phyloP scores from a whole-genome alignment of 2,113 vertebrate species.

The Psittacula cyanocephala region DNA sequence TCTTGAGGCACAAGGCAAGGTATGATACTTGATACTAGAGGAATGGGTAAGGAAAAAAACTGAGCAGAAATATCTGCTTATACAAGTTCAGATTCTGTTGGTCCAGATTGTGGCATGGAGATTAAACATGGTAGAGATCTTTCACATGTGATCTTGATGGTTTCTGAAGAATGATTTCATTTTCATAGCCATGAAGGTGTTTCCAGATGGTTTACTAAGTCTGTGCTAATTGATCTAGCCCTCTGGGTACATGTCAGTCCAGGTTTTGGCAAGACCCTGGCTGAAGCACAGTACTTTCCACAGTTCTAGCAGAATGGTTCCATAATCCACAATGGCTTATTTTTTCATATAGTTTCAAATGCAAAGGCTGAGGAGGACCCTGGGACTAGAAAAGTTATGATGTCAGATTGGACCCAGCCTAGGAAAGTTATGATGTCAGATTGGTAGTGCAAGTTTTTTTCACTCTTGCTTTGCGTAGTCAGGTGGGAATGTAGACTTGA shows the following conservation, averaged over 20 bases:
- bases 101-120: neutral
- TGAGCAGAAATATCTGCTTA: neutral
- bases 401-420: neutral
- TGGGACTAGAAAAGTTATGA: neutral
- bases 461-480: neutral
- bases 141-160: neutral
- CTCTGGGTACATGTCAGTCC: neutral
- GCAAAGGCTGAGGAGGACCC: neutral
- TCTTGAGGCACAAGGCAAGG: neutral
- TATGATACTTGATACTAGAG: neutral
- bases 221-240: neutral
- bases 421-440: neutral
- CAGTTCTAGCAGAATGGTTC: neutral
- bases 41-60: neutral
- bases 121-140: neutral
- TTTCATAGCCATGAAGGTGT: neutral
- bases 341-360: neutral
- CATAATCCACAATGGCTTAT: neutral
- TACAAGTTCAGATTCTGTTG: neutral
- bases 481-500: neutral
- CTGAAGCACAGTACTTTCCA: neutral
- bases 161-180: neutral
- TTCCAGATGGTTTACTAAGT: neutral
- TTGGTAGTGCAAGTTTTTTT: neutral
- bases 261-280: neutral